Base-by-base conservation (phyloP, 30 jellyfish, hydroid and myxozoan species). In the Clytia hemisphaerica region DNA sequence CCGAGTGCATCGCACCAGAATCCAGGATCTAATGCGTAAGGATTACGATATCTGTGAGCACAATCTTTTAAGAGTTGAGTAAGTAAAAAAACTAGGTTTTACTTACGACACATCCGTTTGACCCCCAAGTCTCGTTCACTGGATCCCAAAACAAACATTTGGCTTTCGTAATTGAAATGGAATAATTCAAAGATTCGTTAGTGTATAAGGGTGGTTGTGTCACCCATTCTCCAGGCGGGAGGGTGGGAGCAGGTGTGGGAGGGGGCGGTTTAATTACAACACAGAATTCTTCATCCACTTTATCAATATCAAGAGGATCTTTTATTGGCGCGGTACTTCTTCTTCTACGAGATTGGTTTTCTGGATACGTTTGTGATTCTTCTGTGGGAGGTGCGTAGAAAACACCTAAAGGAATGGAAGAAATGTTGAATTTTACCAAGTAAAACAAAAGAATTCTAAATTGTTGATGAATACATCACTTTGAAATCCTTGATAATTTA, bases 251-350 rank as follows among this genome's bases (percentile, higher is more conserved):
- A 2, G 70, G 70, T 0, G 70, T 57, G 12, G 70, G 70, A 22
- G 70, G 70, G 0, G 70, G 70, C 14, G 70, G 70, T 6, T n/a
- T 37, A 6, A 57, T 57, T 33, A 57, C 53, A 4, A 57, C 70
- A 57, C 70, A 57, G 16, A n/a, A 57, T 7, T 57, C 70, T 57
- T 57, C 70, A 21, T 57, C 70, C 49, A 57, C 70, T 57, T 2
- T 57, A 16, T 38, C 30, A n/a, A 31, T 33, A 31, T 57, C 70
- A 3, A 46, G 3, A n/a, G 3, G 60, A 46, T 46, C 60, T 3
- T 46, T 3, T 21, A 21, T 33, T 0, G 15, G 44, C 4, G 26
- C 30, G 7, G 44, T 6, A 9, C 70, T 57, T 42, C 54, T 42
- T n/a, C n/a, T n/a, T 42, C n/a, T n/a, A n/a, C n/a, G n/a, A n/a